Evolutionary conservation across 2,113 vertebrate species (phyloP), one percentile per base, ranked within the genome.

Genomic region (Eulacestoma nigropectus): DNA sequence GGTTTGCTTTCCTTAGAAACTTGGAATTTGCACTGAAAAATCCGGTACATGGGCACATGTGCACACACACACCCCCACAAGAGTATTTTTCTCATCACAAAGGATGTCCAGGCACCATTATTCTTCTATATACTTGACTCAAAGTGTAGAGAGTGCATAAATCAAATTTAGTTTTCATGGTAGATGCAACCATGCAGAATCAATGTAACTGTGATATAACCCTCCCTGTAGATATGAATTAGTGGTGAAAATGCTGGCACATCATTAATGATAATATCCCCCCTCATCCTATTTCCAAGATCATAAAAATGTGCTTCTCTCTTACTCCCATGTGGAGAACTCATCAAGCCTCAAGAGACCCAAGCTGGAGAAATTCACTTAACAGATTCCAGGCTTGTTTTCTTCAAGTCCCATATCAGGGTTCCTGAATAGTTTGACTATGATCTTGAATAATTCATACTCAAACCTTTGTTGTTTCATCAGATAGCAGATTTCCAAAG

Each of bases 391-490:
- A 95, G 90, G 52, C 76, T 74, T 86, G 30, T 25, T 94, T 92
- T 72, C 84, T 84, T 70, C 93, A 95, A 97, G 65, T 11, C 35
- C 59, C 25, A 6, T 96, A 90, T 96, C 93, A 93, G 20, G 65
- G 86, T 80, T 94, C 78, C 89, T 91, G 93, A 96, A 90, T 62
- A 87, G 37, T 96, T 92, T 94, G 64, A 94, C 27, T 23, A 30
- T 39, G 60, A 53, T 69, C 95, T 87, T 97, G 96, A 97, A 97
- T 96, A 97, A 98, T 98, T 97, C 87, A 97, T 97, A 95, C 74
- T 56, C 79, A 87, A 76, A 95, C 76, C 82, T 92, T 91, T 96
- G 82, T 94, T 97, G 84, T 89, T 97, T 94, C 78, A 93, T 90
- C 90, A 87, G 87, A 97, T 96, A 95, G 89, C 47, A 94, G 84